phyloP scores from a whole-genome alignment of 2,797 vertebrate genomes.

The Hirundo rustica region DNA sequence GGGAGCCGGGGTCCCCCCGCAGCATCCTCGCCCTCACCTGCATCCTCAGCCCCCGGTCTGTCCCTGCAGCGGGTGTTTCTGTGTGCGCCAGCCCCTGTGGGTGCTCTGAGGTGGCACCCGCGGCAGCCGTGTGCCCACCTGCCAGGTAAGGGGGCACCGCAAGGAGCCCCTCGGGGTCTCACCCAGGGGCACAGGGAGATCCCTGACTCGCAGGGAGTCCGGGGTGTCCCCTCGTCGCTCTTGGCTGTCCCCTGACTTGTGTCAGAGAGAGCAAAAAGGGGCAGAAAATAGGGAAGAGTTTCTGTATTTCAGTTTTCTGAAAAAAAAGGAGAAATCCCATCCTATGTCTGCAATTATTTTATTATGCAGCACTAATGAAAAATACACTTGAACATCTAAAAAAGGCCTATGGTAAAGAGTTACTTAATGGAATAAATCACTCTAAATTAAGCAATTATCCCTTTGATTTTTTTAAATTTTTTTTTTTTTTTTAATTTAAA shows the following conservation, averaged over 20 bases:
- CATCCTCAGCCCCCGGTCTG: not conserved
- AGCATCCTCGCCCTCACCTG: not conserved
- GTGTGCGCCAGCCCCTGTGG: accelerated
- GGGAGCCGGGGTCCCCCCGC: accelerated
- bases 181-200: accelerated
- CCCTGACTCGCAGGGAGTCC: accelerated
- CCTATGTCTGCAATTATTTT: conserved; percentile 68
- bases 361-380: conserved; percentile 72
- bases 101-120: not conserved
- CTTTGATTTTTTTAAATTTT: not conserved
- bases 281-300: not conserved
- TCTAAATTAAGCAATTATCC: conserved; percentile 68
- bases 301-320: not conserved
- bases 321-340: conserved; percentile 39
- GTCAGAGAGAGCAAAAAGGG: not conserved
- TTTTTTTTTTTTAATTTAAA: not conserved
- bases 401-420: conserved; percentile 56
- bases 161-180: not conserved
- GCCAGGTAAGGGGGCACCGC: not conserved
- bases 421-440: conserved; percentile 70
- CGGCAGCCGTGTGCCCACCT: not conserved
- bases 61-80: not conserved
- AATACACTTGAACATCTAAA: conserved; percentile 63
- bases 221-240: not conserved
- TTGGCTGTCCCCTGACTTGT: not conserved